These are phyloP conservation scores for Crocallis elinguaria DNA, from an alignment of 2,888 invertebrate species.

Conservation along the genomic window DNA sequence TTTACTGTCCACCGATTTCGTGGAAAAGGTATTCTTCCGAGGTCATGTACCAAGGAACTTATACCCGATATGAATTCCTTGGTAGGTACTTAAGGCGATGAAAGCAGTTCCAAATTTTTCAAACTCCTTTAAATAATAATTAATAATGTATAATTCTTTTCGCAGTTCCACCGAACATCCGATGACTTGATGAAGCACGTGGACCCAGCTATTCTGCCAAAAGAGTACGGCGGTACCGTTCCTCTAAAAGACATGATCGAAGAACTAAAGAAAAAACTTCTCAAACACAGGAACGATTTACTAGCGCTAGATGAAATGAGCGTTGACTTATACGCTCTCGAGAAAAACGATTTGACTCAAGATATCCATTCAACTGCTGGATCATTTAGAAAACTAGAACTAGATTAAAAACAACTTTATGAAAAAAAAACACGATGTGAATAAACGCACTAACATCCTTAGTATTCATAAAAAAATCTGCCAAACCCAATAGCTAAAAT, in stretches of 20 bases:
- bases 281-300: constrained; percentile 87
- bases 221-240: constrained; percentile 94
- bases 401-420: constrained; percentile 84
- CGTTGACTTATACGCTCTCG: constrained; percentile 87
- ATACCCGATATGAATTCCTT: too few relatives aligned
- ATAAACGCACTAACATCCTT: too few relatives aligned
- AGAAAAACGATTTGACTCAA: constrained; percentile 86
- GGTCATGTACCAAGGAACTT: too few relatives aligned
- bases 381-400: constrained; percentile 92
- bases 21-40: too few relatives aligned
- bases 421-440: background rate
- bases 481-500: too few relatives aligned
- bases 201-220: constrained; percentile 90
- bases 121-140: background rate
- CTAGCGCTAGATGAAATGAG: constrained; percentile 91
- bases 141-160: constrained; percentile 31
- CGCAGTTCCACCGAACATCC: constrained; percentile 89
- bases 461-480: too few relatives aligned
- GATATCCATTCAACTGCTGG: constrained; percentile 91
- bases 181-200: constrained; percentile 90
- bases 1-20: too few relatives aligned
- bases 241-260: constrained; percentile 93
- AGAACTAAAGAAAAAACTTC: constrained; percentile 87
- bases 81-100: too few relatives aligned
- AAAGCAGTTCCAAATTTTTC: too few relatives aligned